These are phyloP conservation scores for Procambarus clarkii DNA, from an alignment of 1,140 invertebrate species.

Conservation along the genomic window DNA sequence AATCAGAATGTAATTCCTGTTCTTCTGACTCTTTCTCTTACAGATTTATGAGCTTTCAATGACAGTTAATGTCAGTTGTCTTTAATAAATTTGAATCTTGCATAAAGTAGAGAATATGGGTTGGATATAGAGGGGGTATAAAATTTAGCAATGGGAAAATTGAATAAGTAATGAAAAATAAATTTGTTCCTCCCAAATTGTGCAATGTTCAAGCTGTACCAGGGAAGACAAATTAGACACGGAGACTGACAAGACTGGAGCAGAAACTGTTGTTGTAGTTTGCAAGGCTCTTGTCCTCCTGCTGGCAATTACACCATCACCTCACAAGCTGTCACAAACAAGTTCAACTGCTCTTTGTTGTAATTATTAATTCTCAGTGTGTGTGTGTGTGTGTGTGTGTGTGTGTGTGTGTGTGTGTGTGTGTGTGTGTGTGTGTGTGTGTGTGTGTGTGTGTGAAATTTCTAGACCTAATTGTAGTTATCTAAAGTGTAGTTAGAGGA, in stretches of 20 bases:
- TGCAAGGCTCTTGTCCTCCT: constrained; percentile 51
- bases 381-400: neutral
- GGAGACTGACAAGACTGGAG: constrained; percentile 26
- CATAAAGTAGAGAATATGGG: too few relatives aligned
- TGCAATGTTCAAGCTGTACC: neutral
- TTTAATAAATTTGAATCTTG: neutral
- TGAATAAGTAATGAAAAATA: neutral
- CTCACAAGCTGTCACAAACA: neutral
- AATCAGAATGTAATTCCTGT: constrained; percentile 2
- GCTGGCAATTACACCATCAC: constrained; percentile 19
- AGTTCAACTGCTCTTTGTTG: neutral
- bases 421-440: too few relatives aligned
- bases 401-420: neutral
- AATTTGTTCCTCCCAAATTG: neutral
- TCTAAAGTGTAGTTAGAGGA: too few relatives aligned
- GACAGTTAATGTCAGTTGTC: constrained; percentile 9
- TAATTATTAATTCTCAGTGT: too few relatives aligned
- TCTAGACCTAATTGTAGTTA: too few relatives aligned
- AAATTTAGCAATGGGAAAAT: too few relatives aligned
- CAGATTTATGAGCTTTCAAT: constrained; percentile 10
- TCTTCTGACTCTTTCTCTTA: neutral
- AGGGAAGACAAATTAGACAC: neutral
- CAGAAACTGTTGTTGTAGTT: constrained; percentile 53
- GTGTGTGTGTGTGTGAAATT: too few relatives aligned
- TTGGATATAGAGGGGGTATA: too few relatives aligned